A percentile compares a stretch with the other conserved stretches of the same genome.
Evolutionary conservation across 2,797 vertebrate species (phyloP).

Genomic region (Petrocephalus schoutedeni): DNA sequence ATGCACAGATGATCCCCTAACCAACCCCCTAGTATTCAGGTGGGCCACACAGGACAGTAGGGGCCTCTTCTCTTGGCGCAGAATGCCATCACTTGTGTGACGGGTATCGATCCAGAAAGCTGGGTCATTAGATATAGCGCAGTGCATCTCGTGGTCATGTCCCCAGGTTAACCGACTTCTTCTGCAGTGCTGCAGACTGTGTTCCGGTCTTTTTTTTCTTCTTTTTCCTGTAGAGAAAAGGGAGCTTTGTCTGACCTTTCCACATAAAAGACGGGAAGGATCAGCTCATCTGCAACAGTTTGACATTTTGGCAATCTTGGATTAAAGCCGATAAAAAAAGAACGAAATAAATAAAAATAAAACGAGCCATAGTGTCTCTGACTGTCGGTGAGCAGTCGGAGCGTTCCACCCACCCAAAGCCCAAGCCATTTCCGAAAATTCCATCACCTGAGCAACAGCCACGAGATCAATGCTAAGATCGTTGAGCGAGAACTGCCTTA

Average conservation of each 20-base stretch:
- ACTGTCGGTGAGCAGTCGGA: constrained; percentile 30
- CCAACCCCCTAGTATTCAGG: constrained; percentile 1
- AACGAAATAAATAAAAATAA: constrained; percentile 21
- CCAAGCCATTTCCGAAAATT: constrained; percentile 22
- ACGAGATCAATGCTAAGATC: constrained; percentile 47
- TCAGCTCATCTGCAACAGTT: constrained; percentile 53
- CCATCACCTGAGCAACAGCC: constrained; percentile 34
- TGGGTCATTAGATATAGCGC: neutral
- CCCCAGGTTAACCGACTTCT: constrained; percentile 29
- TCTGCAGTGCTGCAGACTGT: constrained; percentile 28
- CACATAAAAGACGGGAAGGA: constrained; percentile 42
- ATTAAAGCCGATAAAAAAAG: constrained; percentile 40
- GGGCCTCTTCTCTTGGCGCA: neutral
- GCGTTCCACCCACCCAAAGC: neutral
- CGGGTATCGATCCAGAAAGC: neutral
- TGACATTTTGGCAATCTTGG: constrained; percentile 54
- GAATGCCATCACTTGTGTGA: neutral
- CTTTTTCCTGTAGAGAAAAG: constrained; percentile 35
- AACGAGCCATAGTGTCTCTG: constrained; percentile 38
- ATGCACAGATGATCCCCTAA: neutral
- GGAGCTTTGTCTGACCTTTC: constrained; percentile 55
- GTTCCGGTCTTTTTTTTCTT: constrained; percentile 20
- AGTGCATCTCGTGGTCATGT: neutral
- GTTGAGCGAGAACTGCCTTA: constrained; percentile 40
- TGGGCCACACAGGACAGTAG: neutral